Conservation (phyloP, 2,888 invertebrate genomes). For the Doris montereyensis region DNA sequence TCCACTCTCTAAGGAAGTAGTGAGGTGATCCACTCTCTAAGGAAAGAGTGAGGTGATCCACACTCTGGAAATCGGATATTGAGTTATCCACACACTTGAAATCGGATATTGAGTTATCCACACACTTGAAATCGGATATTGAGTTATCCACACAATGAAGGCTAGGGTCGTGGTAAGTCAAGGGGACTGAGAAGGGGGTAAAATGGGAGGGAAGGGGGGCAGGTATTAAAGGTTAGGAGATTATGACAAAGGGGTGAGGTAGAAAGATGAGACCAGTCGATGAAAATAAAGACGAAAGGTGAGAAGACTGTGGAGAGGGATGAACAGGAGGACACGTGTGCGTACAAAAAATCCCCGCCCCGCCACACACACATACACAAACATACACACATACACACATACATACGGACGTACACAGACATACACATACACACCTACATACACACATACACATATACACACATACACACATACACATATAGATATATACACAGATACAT, state of each 20-base stretch:
- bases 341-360: background rate
- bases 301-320: background rate
- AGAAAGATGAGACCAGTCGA: background rate
- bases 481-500: background rate
- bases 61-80: too few relatives aligned
- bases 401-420: too few relatives aligned
- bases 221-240: background rate
- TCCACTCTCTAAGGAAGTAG: too few relatives aligned
- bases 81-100: too few relatives aligned
- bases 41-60: too few relatives aligned
- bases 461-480: slow-evolving; percentile 7
- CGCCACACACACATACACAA: too few relatives aligned
- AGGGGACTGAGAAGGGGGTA: slow-evolving; percentile 1
- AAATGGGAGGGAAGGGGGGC: background rate
- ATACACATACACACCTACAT: background rate
- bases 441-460: background rate
- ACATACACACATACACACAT: too few relatives aligned
- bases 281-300: background rate
- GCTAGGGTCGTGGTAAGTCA: background rate
- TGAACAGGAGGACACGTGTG: background rate
- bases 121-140: background rate
- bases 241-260: background rate
- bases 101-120: too few relatives aligned
- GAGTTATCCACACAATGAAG: background rate
- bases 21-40: too few relatives aligned